Conservation (phyloP, 2,113 vertebrate species). For the Oryzias curvinotus region DNA sequence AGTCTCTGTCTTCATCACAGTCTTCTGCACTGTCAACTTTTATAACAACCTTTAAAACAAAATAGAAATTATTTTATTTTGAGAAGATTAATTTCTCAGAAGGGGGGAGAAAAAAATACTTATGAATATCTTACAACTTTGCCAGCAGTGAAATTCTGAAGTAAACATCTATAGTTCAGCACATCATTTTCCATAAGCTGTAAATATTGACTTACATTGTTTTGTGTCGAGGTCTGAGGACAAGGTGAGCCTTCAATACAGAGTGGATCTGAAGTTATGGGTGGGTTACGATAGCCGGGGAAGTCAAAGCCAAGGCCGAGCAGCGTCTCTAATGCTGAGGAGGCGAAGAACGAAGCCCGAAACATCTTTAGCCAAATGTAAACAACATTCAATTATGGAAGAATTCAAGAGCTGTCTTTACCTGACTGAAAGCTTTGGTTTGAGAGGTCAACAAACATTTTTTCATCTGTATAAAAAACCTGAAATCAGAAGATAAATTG, state of each 20-base stretch:
- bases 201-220: too few species aligned
- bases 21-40: background rate
- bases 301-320: background rate
- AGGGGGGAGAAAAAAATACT: background rate
- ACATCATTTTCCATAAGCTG: too few species aligned
- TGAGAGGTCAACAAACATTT: conserved; percentile 11
- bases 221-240: too few species aligned
- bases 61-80: background rate
- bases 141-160: too few species aligned
- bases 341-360: background rate
- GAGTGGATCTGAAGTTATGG: background rate
- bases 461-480: conserved; percentile 37
- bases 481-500: conserved; percentile 7
- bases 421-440: conserved; percentile 31
- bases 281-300: rapidly evolving
- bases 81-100: background rate
- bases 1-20: background rate
- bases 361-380: too few species aligned
- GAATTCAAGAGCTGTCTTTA: background rate
- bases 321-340: conserved; percentile 22
- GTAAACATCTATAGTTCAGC: too few species aligned
- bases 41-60: conserved; percentile 35
- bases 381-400: background rate
- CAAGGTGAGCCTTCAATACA: background rate
- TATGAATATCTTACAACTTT: too few species aligned